phyloP scores from a whole-genome alignment of 2,113 vertebrate species.

The Apaloderma vittatum region DNA sequence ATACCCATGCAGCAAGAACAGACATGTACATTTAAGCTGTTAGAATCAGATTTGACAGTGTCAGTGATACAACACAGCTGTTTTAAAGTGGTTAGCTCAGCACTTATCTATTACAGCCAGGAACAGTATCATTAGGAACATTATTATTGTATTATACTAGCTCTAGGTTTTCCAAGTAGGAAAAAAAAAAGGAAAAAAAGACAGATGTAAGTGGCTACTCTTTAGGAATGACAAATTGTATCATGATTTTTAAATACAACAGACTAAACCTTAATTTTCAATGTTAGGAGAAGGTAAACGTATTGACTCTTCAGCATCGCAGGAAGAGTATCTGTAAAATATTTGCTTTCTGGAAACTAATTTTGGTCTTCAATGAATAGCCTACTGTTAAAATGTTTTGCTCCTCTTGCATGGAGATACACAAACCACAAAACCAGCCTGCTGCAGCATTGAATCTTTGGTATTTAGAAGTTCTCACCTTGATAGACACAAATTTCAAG shows the following conservation, averaged over 20 bases:
- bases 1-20: background rate
- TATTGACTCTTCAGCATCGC: background rate
- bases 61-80: background rate
- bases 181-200: background rate
- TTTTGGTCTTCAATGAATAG: background rate
- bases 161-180: background rate
- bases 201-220: background rate
- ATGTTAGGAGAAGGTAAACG: background rate
- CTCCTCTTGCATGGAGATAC: background rate
- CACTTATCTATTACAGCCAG: background rate
- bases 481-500: constrained; percentile 2
- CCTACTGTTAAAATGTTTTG: background rate
- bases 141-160: background rate
- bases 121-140: background rate
- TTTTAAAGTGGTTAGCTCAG: background rate
- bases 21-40: background rate
- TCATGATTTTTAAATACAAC: background rate
- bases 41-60: background rate
- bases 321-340: background rate
- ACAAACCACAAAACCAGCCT: background rate
- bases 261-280: background rate
- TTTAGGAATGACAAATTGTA: background rate
- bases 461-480: background rate
- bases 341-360: background rate
- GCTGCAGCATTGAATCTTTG: background rate